Conservation (phyloP, 1,140 invertebrate species). For the Battus philenor region DNA sequence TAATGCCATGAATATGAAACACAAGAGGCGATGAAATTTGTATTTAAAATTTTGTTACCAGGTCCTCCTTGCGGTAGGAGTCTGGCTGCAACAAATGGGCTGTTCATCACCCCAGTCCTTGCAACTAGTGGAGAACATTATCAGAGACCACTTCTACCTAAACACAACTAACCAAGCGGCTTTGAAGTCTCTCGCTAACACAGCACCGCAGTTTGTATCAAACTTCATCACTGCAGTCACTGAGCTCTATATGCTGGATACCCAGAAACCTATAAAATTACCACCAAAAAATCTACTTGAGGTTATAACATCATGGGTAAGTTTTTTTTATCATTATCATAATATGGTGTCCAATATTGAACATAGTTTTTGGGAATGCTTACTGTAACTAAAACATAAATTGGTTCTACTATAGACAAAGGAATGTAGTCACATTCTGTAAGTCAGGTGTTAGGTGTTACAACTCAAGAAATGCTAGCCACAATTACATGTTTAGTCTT, state of each 20-base stretch:
- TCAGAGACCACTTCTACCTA: slow-evolving; percentile 87
- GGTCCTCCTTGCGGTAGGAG: slow-evolving; percentile 84
- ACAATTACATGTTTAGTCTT: too few relatives aligned
- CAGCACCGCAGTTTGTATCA: slow-evolving; percentile 86
- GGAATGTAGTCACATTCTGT: too few relatives aligned
- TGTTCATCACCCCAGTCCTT: slow-evolving; percentile 84
- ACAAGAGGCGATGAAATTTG: too few relatives aligned
- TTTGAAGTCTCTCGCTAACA: slow-evolving; percentile 80
- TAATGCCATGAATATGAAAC: too few relatives aligned
- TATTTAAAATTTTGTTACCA: too few relatives aligned
- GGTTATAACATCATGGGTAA: slow-evolving; percentile 81
- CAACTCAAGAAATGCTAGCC: too few relatives aligned
- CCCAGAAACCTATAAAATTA: slow-evolving; percentile 59
- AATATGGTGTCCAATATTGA: too few relatives aligned
- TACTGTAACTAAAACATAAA: too few relatives aligned
- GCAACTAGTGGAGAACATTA: slow-evolving; percentile 83
- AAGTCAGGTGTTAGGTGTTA: too few relatives aligned
- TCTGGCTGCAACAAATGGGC: slow-evolving; percentile 90
- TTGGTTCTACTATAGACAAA: too few relatives aligned
- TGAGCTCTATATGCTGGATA: slow-evolving; percentile 81
- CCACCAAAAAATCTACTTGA: slow-evolving; percentile 79
- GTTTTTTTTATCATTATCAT: too few relatives aligned
- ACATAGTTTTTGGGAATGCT: too few relatives aligned
- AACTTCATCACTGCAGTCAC: slow-evolving; percentile 88
- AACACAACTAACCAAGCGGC: slow-evolving; percentile 80